Evolutionary conservation across 2,797 vertebrate genomes (phyloP), one percentile per base, ranked within the genome.

Genomic region (Anableps anableps): DNA sequence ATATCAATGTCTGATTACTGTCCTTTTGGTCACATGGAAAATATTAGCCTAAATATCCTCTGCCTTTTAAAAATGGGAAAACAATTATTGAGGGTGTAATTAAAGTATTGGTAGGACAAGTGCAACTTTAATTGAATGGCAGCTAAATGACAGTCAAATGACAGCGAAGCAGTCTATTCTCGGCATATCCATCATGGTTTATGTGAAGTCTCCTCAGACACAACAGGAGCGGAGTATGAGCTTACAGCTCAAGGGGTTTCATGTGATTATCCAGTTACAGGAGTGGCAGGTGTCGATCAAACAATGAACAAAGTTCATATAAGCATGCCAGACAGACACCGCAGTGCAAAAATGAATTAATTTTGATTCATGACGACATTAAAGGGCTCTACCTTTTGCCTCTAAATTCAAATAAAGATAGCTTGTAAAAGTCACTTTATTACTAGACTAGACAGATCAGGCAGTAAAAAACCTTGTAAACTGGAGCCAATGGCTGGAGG

Each of bases 71-170:
- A 94, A 92, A 85, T 74, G 82, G 80, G 77, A 92, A 95, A 94
- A 95, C 91, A 95, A 95, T 95, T 95, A 94, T 95, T 93, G 76
- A 91, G 89, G 85, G 77, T 93, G 91, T 96, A 96, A 96, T 96
- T 96, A 96, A 94, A 95, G 87, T 92, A 94, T 93, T 91, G 91
- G 92, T 86, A 94, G 91, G 90, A 94, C 91, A 90, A 94, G 94
- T 95, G 93, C 94, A 95, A 93, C 88, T 93, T 94, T 96, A 96
- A 96, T 93, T 95, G 92, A 95, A 91, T 86, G 86, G 86, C 92
- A 89, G 90, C 80, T 91, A 83, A 93, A 94, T 93, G 89, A 91
- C 90, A 92, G 85, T 77, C 34, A 82, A 80, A 82, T 83, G 86
- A 91, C 88, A 91, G 86, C 45, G 76, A 86, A 81, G 85, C 86